Base-by-base conservation (phyloP, 2,888 invertebrate genomes). In the Gnatocerus cornutus region DNA sequence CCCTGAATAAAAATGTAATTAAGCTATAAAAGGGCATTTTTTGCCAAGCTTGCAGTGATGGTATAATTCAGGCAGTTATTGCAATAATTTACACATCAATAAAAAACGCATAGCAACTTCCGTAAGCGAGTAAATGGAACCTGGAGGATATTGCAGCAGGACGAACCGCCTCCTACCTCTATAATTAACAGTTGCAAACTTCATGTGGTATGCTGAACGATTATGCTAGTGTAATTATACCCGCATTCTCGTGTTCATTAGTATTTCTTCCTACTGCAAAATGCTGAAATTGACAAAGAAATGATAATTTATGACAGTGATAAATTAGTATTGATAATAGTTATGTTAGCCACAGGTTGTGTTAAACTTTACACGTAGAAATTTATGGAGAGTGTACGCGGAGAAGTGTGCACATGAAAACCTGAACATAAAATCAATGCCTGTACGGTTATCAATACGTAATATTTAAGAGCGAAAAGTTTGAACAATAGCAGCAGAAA, bases 151-250 rank as follows among this genome's bases (percentile, higher is more conserved):
- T 65, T 65, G 29, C 56, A 33, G 53, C 65, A 65, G 65, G 56
- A 56, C 56, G 65, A 65, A 65, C 53, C 65, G 65, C 65, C 65
- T 65, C 56, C 61, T 48, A 61, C 61, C 65, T 55, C 43, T 53
- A 56, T 65, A 65, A 65, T 65, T 65, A 65, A 56, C 65, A 65
- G 65, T 65, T 56, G 56, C 65, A 21, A 56, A 65, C 65, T 46
- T 65, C 65, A 53, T 21, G 56, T 65, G 55, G 61, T 61, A 61
- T 53, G 53, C 48, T 65, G 55, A 55, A 65, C 45, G 65, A 65
- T 55, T 65, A 65, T 56, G 46, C 37, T 30, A 46, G 46, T 46
- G 33, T 61, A 65, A 56, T 65, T 65, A 65, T 65, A 65, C 65
- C 65, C 65, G 65, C 65, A 65, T 65, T 65, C 65, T 65, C 29